Base-by-base conservation (phyloP, 2,113 vertebrate genomes). In the Diadophis punctatus region DNA sequence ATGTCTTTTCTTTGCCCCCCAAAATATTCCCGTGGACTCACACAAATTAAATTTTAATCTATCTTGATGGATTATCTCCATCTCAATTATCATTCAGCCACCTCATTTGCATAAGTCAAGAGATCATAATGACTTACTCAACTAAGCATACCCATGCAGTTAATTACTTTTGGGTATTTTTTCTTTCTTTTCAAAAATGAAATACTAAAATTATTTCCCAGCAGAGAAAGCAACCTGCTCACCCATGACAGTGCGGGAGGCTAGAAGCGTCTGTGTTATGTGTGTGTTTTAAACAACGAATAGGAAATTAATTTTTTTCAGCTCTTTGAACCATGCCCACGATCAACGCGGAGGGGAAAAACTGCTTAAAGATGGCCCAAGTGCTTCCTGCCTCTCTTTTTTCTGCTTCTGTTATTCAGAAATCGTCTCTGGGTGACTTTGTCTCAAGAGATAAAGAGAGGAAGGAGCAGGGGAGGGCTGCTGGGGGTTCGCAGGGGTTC, bases 91-190 rank as follows among this genome's bases (percentile, higher is more conserved):
- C 94, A 94, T 95, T 89, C 90, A 53, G 60, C 3, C 3, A 3
- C 87, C 93, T 95, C 93, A 97, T 97, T 96, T 97, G 95, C 96
- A 96, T 97, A 97, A 96, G 96, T 97, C 96, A 96, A 60, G 96
- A 94, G 94, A 94, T 94, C 95, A 95, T 97, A 97, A 97, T 97
- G 96, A 95, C 96, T 97, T 97, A 96, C 96, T 97, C 97, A 96
- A 94, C 96, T 97, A 95, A 97, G 97, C 97, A 97, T 96, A 94
- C 94, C 95, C 97, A 63, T 92, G 94, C 96, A 96, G 95, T 97
- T 97, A 97, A 97, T 97, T 97, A 96, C 96, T 97, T 97, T 96
- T 94, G 63, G 63, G 30, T 96, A 95, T 95, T 96, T 95, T 39
- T 49, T 95, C 96, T 95, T 96, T 94, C 96, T 95, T 96, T 95